Percentiles rank a stretch among this genome's conserved stretches.
These are phyloP conservation scores for Otus sunia DNA, from an alignment of 2,113 vertebrate genomes.

Conservation along the genomic window DNA sequence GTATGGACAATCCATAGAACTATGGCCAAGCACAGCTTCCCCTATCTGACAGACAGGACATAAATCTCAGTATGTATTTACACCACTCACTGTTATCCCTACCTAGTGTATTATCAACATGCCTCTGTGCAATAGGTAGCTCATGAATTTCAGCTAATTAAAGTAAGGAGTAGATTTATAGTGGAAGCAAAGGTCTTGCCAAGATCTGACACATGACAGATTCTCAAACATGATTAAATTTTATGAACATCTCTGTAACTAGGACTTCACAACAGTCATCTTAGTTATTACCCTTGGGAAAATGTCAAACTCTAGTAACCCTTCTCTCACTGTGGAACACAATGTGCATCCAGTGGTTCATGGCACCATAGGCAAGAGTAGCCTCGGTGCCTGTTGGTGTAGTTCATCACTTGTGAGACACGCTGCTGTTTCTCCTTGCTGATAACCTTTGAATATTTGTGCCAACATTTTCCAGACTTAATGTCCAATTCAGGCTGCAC, in stretches of 20 bases:
- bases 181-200: not conserved
- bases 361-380: not conserved
- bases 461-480: not conserved
- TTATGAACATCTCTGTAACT: not conserved
- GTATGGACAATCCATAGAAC: not conserved
- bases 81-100: not conserved
- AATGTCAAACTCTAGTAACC: not conserved
- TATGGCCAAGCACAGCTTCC: not conserved
- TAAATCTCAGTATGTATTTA: not conserved
- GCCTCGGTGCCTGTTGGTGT: not conserved
- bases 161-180: not conserved
- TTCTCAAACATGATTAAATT: not conserved
- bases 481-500: not conserved
- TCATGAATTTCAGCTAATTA: not conserved
- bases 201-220: not conserved
- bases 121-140: not conserved
- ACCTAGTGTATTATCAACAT: not conserved
- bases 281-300: not conserved
- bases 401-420: not conserved
- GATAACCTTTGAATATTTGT: not conserved
- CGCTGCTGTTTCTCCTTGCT: not conserved
- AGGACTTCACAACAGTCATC: not conserved
- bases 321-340: not conserved
- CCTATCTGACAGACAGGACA: not conserved
- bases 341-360: not conserved